phyloP scores from a whole-genome alignment of 2,113 vertebrate genomes.

The Megatriorchis doriae region DNA sequence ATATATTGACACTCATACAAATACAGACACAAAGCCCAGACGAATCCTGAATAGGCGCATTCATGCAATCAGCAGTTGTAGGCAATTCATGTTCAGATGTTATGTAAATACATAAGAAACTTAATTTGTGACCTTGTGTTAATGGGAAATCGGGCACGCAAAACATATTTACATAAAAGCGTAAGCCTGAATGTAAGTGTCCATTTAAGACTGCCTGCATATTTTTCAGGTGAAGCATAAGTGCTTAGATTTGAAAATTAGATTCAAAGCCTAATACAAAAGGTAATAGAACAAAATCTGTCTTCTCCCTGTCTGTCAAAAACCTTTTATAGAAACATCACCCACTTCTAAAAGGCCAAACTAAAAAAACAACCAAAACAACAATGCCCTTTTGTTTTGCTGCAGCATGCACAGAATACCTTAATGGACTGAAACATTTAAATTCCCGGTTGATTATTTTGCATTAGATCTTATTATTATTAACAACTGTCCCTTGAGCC shows the following conservation, averaged over 20 bases:
- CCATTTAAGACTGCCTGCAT: not conserved
- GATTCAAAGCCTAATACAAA: not conserved
- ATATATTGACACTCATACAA: not conserved
- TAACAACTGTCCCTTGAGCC: not conserved
- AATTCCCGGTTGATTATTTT: not conserved
- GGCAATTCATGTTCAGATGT: not conserved
- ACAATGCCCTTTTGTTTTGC: not conserved
- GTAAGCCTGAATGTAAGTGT: not conserved
- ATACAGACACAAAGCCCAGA: not conserved
- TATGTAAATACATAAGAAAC: not conserved
- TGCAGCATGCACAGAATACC: not conserved
- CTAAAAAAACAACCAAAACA: not conserved
- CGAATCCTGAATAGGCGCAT: not conserved
- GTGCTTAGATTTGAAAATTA: not conserved
- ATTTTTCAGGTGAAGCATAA: not conserved
- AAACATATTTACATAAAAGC: not conserved
- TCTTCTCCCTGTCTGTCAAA: not conserved
- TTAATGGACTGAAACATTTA: not conserved
- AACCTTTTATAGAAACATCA: not conserved
- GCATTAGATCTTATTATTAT: not conserved
- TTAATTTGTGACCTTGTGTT: slow-evolving; percentile 14
- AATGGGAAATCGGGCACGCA: not conserved
- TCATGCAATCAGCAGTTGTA: not conserved
- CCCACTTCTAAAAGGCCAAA: not conserved
- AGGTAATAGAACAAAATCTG: slow-evolving; percentile 1